Evolutionary conservation across 2,113 vertebrate genomes (phyloP), one percentile per base, ranked within the genome.

Genomic region (Callocephalon fimbriatum): DNA sequence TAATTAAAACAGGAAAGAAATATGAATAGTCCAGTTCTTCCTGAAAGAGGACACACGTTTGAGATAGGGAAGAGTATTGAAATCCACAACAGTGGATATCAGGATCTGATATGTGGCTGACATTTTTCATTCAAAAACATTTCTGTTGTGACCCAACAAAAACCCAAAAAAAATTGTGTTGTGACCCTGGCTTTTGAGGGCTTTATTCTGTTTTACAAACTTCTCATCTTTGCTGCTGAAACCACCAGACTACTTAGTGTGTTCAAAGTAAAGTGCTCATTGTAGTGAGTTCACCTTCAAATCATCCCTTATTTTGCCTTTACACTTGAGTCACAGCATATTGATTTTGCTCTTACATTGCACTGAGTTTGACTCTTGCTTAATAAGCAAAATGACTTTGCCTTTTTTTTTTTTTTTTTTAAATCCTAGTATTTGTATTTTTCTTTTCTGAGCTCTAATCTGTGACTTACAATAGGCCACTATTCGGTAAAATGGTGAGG

Each of bases 351-450:
- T 38, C 58, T 68, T 53, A 81, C 25, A 44, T n/a, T 82, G 82
- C 59, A 79, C 56, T 16, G 81, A 58, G 48, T n/a, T 65, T 71
- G 74, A 87, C 70, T 87, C 42, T 93, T 47, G 53, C 32, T 93
- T 96, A 92, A 93, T 71, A 94, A 94, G 62, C 68, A 92, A 92
- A 97, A 93, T 71, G 8, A 87, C 80, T 92, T 95, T 97, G 79
- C 80, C 80, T 83, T 88, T 86, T 75, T 91, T n/a, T n/a, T n/a
- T 56, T 20, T n/a, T 56, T 56, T 56, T 32, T 20, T n/a, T n/a
- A 94, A 86, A 88, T 76, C 84, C 87, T 76, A 74, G 40, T 77
- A 71, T 86, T 88, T 90, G 71, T 76, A 56, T 86, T 90, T 82
- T 85, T 61, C 65, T 89, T 86, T 40, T 72, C 78, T 62, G 48